These are phyloP conservation scores for Globodera ellingtonae DNA, from an alignment of 1,140 invertebrate genomes.

Conservation along the genomic window DNA sequence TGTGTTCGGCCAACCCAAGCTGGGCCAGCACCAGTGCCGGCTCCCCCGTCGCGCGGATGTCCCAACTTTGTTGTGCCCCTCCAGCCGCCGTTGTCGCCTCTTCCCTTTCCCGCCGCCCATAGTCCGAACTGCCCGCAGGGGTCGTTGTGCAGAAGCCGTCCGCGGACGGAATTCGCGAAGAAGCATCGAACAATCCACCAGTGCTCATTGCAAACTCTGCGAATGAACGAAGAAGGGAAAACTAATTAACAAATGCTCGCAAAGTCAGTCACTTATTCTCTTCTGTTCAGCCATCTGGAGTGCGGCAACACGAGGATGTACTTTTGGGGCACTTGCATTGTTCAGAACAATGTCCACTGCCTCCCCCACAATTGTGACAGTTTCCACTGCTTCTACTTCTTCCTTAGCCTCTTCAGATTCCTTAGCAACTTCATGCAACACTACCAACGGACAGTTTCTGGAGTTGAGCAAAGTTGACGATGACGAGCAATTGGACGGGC, in stretches of 20 bases:
- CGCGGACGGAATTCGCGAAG: constrained; percentile 16
- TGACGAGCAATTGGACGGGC: not conserved
- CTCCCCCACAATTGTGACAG: not conserved
- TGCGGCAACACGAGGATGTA: constrained; percentile 27
- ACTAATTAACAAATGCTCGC: not conserved
- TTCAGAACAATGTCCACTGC: not conserved
- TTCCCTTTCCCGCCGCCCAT: not conserved
- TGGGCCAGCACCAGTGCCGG: constrained; percentile 60
- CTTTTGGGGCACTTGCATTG: constrained; percentile 7
- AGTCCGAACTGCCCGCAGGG: not conserved
- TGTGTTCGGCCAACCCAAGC: constrained; percentile 59
- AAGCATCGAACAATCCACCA: constrained; percentile 2
- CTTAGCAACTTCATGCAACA: not conserved
- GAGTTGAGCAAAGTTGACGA: not conserved
- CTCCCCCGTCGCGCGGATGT: constrained; percentile 54
- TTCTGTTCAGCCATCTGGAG: constrained; percentile 19
- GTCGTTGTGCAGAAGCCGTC: not conserved
- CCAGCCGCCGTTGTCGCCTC: constrained; percentile 24
- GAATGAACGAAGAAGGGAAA: not conserved
- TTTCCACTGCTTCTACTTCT: not conserved
- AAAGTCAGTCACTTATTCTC: not conserved
- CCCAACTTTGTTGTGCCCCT: constrained; percentile 49
- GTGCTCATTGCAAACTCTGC: constrained; percentile 20
- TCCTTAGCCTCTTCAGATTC: not conserved
- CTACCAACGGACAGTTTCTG: not conserved